Base-by-base conservation (phyloP, 1,140 invertebrate genomes). In the Dolichoris vasculosae region DNA sequence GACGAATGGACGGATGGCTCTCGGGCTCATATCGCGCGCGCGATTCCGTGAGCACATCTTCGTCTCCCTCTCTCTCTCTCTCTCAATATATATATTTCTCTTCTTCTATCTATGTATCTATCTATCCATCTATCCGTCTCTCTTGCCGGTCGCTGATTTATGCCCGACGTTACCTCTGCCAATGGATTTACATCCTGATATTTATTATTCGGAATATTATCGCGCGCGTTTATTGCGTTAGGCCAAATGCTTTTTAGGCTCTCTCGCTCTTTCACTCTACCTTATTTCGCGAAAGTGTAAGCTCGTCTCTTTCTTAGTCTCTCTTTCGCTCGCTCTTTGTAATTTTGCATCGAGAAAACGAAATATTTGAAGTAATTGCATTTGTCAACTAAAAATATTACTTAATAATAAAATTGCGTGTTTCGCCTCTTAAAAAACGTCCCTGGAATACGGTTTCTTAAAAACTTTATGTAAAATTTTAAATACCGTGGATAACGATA, bases 141-240 rank as follows among this genome's bases (percentile, higher is more conserved):
- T 64, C 35, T 69, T 87, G 88, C 89, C 87, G 87, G 81, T 87
- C 90, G 87, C 88, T 93, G 92, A 93, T 93, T 93, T 93, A 93
- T 92, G 92, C 88, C 83, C 89, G 89, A 93, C 92, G 91, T 93
- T 92, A 92, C 90, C 90, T 92, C 91, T 92, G 91, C 92, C 92
- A 93, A 93, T 93, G 91, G 92, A 93, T 93, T 93, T 93, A 93
- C 92, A 93, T 93, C 91, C 89, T 90, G 90, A 92, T 93, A 93
- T 93, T 93, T 93, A 93, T 93, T 93, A 92, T 93, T 91, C 91
- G 91, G 75, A 93, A 92, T 93, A 93, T 93, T 93, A 93, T 92
- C 92, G 91, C 90, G 89, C 88, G 90, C 89, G 89, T 93, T 93
- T 93, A 93, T 93, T 92, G 91, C 92, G 91, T 91, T 92, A 92